phyloP scores from a whole-genome alignment of 37 sponge, comb jelly and placozoan species.

The Agelas oroides region DNA sequence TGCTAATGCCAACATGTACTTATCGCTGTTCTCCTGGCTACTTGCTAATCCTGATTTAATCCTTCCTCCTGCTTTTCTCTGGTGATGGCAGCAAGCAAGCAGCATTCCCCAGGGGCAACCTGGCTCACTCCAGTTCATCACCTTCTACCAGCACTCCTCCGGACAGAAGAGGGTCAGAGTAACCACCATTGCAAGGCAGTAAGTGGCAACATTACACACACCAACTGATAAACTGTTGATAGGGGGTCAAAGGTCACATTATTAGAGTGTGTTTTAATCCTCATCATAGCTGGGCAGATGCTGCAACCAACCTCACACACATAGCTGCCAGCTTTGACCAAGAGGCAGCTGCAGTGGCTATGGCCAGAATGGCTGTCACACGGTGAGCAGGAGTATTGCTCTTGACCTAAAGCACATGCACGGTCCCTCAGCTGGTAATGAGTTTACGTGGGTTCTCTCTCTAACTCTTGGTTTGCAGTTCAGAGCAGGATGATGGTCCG shows the following conservation, averaged over 20 bases:
- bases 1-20: too few relatives aligned
- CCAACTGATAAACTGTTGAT: too few relatives aligned
- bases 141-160: constrained; percentile 92
- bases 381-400: constrained; percentile 38
- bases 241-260: too few relatives aligned
- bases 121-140: constrained; percentile 95
- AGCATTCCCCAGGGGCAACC: constrained; percentile 88
- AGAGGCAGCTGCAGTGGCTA: constrained; percentile 90
- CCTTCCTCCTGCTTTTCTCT: too few relatives aligned
- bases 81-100: constrained; percentile 67
- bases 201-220: too few relatives aligned
- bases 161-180: constrained; percentile 97
- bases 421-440: not conserved
- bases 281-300: constrained; percentile 91
- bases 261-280: too few relatives aligned
- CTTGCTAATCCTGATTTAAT: too few relatives aligned
- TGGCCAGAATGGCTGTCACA: constrained; percentile 92
- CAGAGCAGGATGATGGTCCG: constrained; percentile 95
- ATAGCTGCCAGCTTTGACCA: constrained; percentile 96
- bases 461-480: constrained; percentile 28
- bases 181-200: constrained; percentile 98
- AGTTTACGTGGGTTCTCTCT: not conserved
- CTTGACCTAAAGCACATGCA: not conserved
- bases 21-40: too few relatives aligned
- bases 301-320: constrained; percentile 80